Evolutionary conservation across 2,888 invertebrate species (phyloP).

Genomic region (Apamea monoglypha): DNA sequence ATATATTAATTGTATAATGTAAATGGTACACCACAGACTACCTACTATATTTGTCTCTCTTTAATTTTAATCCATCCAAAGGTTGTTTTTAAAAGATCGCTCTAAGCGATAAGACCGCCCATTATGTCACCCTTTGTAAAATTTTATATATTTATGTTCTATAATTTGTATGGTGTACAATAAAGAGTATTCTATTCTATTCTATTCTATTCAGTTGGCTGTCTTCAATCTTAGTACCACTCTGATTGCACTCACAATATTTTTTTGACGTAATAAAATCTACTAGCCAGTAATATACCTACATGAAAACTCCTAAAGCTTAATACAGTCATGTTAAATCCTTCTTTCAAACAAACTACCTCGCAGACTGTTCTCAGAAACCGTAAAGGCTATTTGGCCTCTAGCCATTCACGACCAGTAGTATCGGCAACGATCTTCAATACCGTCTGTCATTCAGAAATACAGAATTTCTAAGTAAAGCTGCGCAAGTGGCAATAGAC

Average conservation of each 20-base stretch:
- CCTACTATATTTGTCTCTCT: no score
- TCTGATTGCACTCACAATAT: background rate
- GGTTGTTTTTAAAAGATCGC: no score
- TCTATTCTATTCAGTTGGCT: no score
- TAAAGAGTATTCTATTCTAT: no score
- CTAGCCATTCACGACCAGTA: conserved; percentile 8
- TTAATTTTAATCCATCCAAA: no score
- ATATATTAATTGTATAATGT: no score
- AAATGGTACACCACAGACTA: no score
- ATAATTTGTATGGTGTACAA: no score
- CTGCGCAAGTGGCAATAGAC: background rate
- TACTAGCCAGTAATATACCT: background rate
- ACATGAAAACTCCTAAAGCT: background rate
- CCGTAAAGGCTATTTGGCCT: background rate
- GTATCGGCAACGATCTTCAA: background rate
- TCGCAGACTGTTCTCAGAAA: background rate
- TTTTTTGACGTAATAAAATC: background rate
- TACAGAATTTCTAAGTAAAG: conserved; percentile 11
- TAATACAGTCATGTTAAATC: background rate
- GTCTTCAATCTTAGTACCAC: conserved; percentile 4
- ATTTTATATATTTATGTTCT: no score
- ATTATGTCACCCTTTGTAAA: no score
- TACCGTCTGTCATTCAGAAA: conserved; percentile 5
- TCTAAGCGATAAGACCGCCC: no score
- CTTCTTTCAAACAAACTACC: background rate